Evolutionary conservation across 2,113 vertebrate species (phyloP).

Genomic region (Corythaeola cristata): DNA sequence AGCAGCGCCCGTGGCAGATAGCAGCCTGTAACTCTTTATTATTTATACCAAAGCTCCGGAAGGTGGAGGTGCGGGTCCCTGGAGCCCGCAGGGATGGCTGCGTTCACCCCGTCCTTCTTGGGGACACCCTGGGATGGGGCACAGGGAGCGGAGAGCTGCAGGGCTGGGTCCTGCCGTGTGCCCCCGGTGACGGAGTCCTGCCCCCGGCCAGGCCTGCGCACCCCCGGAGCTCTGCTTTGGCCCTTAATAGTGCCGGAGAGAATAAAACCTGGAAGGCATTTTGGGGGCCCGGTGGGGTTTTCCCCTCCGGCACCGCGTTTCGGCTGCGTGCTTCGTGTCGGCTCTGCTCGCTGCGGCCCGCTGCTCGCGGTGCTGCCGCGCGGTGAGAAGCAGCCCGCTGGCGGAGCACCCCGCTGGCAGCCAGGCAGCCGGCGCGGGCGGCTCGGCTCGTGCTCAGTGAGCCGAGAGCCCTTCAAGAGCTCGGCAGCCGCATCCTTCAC

Average conservation of each 20-base stretch:
- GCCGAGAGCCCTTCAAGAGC: neutral
- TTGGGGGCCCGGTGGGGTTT: neutral
- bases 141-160: accelerated
- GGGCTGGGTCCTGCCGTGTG: accelerated
- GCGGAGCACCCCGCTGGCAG: neutral
- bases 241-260: accelerated
- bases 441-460: neutral
- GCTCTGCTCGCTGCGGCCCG: neutral
- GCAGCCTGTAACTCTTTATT: neutral
- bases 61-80: accelerated
- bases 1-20: neutral
- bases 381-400: neutral
- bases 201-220: no score
- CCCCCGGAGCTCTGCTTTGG: neutral
- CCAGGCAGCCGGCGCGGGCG: accelerated
- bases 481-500: neutral
- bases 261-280: neutral
- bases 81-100: neutral
- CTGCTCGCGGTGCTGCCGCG: neutral
- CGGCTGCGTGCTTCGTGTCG: accelerated
- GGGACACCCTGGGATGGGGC: neutral
- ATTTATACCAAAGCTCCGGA: neutral
- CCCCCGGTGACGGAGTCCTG: neutral
- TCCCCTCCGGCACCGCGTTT: no score
- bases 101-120: accelerated